Base-by-base conservation (phyloP, 2,888 invertebrate genomes). In the Drosophila tanythrix region DNA sequence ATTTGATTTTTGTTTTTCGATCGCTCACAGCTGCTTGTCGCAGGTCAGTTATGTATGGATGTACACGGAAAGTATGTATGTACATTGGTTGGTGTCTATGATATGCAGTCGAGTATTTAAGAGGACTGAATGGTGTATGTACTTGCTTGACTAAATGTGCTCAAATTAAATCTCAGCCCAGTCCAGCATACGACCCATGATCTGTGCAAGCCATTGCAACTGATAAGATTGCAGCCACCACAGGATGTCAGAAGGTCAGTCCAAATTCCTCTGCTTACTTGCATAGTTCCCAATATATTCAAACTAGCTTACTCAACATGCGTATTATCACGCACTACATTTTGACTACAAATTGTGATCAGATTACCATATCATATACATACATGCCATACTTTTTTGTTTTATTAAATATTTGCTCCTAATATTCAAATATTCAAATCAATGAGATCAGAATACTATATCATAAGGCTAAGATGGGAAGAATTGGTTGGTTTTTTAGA, bases 1-100 rank as follows among this genome's bases (percentile, higher is more conserved):
- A 18, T 48, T 55, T 18, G 27, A 21, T 40, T 59, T 64, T 51
- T 51, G 69, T 33, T 31, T 25, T 69, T 64, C 31, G 63, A 73
- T 77, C 63, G 46, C 40, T 21, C 50, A 40, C 82, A 70, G 65
- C 55, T 78, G 55, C 52, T 68, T 70, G 68, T 55, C 57, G 52
- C 48, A 81, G 70, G 63, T 81, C 79, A 74, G 69, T 63, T 69
- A 46, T 66, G 31, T 48, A 53, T 10, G 8, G 38, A 35, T 29
- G 36, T 31, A 18, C 31, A 61, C 21, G 8, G 31, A 31, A 15
- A 25, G 21, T 18, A 27, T 29, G 29, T 13, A 10, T 48, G 46
- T 7, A 40, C 18, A 36, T 10, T 55, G 36, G 53, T n/a, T 35
- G 31, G 15, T 38, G 36, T 31, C 38, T 67, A 8, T 53, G 36